These are phyloP conservation scores for Sebastes aleutianus DNA, from an alignment of 2,797 vertebrate species.

Conservation along the genomic window DNA sequence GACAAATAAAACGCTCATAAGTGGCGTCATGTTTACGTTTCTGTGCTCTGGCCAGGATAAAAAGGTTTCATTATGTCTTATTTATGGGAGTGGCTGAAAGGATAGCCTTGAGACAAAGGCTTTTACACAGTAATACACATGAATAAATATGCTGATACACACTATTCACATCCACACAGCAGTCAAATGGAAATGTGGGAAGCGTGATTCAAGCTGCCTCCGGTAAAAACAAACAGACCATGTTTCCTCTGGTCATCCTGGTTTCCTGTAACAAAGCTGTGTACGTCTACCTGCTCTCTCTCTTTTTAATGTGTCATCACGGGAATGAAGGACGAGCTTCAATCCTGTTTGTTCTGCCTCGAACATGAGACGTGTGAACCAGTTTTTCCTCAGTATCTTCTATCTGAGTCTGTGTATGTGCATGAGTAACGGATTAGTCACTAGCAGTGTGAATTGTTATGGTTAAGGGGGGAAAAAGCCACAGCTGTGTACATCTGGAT, in stretches of 20 bases:
- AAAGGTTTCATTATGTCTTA: constrained; percentile 13
- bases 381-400: constrained; percentile 14
- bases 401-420: constrained; percentile 1
- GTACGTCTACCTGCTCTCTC: constrained; percentile 6
- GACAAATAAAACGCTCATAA: neutral
- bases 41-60: neutral
- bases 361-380: neutral
- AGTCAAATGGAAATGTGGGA: neutral
- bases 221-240: constrained; percentile 32
- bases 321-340: neutral
- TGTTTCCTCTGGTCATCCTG: constrained; percentile 34
- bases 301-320: neutral
- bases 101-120: neutral
- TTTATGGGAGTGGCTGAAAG: constrained; percentile 20
- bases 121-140: neutral
- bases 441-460: constrained; percentile 48
- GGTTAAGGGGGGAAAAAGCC: constrained; percentile 27
- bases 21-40: neutral
- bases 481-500: constrained; percentile 62
- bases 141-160: constrained; percentile 12
- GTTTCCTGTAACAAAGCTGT: constrained; percentile 41
- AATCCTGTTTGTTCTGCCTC: constrained; percentile 41
- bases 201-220: constrained; percentile 38
- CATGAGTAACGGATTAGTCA: constrained; percentile 63
- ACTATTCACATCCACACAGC: neutral